A percentile compares a stretch with the other conserved stretches of the same genome.
These are phyloP conservation scores for Protula sp. DNA, from an alignment of 2,888 invertebrate genomes.

Conservation along the genomic window DNA sequence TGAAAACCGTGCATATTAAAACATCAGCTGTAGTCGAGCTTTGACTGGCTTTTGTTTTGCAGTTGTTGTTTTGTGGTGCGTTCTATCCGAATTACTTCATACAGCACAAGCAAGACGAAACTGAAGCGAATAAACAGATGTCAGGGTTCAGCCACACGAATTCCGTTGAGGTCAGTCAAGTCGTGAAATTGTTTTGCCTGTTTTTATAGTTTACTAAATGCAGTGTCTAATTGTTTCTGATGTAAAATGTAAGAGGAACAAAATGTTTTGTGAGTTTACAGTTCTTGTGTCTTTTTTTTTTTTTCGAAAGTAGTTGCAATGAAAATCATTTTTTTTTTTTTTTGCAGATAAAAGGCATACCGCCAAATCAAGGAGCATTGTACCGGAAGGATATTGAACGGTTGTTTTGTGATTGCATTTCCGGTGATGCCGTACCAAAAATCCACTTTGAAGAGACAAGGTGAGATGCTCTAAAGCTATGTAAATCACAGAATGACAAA, in stretches of 20 bases:
- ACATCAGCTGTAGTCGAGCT: too few relatives aligned
- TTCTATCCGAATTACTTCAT: constrained; percentile 90
- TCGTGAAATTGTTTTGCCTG: too few relatives aligned
- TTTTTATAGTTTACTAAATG: too few relatives aligned
- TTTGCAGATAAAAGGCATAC: constrained; percentile 47
- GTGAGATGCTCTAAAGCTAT: constrained; percentile 27
- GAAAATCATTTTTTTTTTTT: background rate
- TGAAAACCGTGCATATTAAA: too few relatives aligned
- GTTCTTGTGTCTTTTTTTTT: too few relatives aligned
- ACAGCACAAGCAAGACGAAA: constrained; percentile 62
- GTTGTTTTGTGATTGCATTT: constrained; percentile 35
- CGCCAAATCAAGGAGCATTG: constrained; percentile 47
- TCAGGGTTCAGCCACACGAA: constrained; percentile 71
- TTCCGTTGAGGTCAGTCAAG: constrained; percentile 66
- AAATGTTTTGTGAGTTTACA: too few relatives aligned
- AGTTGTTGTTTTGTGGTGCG: constrained; percentile 77
- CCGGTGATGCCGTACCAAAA: constrained; percentile 10
- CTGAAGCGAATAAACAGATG: constrained; percentile 64
- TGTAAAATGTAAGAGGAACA: too few relatives aligned
- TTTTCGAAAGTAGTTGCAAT: too few relatives aligned
- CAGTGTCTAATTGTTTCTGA: too few relatives aligned
- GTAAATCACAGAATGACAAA: too few relatives aligned
- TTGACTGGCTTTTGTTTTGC: constrained; percentile 17
- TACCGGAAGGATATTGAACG: constrained; percentile 46
- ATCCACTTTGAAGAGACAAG: constrained; percentile 45